Evolutionary conservation across 2,888 invertebrate genomes (phyloP), one percentile per base, ranked within the genome.

Genomic region (Cheilosia vulpina): DNA sequence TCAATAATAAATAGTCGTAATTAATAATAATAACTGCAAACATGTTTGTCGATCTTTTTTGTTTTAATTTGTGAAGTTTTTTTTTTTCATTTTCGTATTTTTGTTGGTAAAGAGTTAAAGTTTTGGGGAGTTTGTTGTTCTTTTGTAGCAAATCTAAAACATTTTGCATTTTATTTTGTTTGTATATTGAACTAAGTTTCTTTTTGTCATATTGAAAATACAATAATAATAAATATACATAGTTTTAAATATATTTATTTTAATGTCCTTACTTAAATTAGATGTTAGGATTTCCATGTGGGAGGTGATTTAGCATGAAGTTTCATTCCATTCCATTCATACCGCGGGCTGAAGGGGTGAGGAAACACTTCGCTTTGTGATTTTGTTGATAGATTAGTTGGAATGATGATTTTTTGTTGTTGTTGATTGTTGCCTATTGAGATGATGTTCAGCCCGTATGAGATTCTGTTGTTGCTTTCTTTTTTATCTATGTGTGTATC

Each of bases 11-110:
- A 73, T 83, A 83, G 78, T 79, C 75, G 71, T 84, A 85, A 85
- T 87, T 84, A 85, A 85, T 76, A 85, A 85, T 76, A 76, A 81
- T 73, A 87, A 87, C 78, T 79, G 82, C 87, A 82, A 87, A 82
- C 81, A 82, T 81, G 65, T 83, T 83, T 83, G 79, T 79, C 78
- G 73, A 75, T 68, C 53, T 60, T 62, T 60, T 68, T 58, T 76
- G 11, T 62, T 50, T 88, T 88, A 88, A 84, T 89, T 88, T 87
- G 73, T 75, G 79, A 81, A 80, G 77, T 77, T 79, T 60, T 77
- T 79, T 60, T 34, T 72, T 60, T 69, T 75, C 43, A 57, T 87
- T 88, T 79, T 60, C 87, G 88, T 87, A 66, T 84, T 65, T 73
- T 58, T 68, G 69, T 81, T 79, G 79, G 77, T 53, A 82, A 77